These are phyloP conservation scores for Lordiphosa stackelbergi DNA, from an alignment of 1,140 invertebrate genomes.

Conservation along the genomic window DNA sequence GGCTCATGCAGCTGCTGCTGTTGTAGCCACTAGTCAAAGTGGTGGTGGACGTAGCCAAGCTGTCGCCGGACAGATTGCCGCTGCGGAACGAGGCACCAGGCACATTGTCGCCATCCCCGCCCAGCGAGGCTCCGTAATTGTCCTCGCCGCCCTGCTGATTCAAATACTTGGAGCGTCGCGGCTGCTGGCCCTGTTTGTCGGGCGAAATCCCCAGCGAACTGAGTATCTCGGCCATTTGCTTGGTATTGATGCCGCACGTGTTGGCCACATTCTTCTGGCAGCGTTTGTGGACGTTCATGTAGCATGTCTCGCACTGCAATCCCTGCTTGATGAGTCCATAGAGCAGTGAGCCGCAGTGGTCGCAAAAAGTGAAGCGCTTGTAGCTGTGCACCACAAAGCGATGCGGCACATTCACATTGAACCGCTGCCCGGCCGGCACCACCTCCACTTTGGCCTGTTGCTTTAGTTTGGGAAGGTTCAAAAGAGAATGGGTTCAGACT, in stretches of 20 bases:
- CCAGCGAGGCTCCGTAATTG: slow-evolving; percentile 75
- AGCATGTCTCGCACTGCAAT: slow-evolving; percentile 97
- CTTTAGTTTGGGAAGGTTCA: slow-evolving; percentile 2
- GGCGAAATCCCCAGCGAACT: slow-evolving; percentile 94
- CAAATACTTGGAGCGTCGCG: slow-evolving; percentile 82
- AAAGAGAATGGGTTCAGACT: not conserved
- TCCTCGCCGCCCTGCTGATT: slow-evolving; percentile 78
- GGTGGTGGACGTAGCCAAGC: slow-evolving; percentile 52
- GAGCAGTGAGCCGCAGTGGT: slow-evolving; percentile 94
- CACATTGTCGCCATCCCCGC: slow-evolving; percentile 47
- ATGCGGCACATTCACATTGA: slow-evolving; percentile 99
- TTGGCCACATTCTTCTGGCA: slow-evolving; percentile 99
- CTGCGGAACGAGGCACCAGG: slow-evolving; percentile 66
- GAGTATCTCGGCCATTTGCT: slow-evolving; percentile 95
- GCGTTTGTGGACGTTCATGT: slow-evolving; percentile 98
- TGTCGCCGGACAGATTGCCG: slow-evolving; percentile 53
- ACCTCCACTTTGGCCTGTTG: slow-evolving; percentile 76
- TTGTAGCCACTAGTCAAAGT: slow-evolving; percentile 67
- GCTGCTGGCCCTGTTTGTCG: slow-evolving; percentile 87
- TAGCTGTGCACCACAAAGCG: slow-evolving; percentile 95
- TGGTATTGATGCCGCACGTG: slow-evolving; percentile 99
- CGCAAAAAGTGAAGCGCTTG: slow-evolving; percentile 98
- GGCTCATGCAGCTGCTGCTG: slow-evolving; percentile 61
- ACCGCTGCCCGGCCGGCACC: slow-evolving; percentile 85
- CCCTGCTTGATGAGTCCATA: slow-evolving; percentile 98